Base-by-base conservation (phyloP, 2,888 invertebrate genomes). In the Danaus chrysippus region DNA sequence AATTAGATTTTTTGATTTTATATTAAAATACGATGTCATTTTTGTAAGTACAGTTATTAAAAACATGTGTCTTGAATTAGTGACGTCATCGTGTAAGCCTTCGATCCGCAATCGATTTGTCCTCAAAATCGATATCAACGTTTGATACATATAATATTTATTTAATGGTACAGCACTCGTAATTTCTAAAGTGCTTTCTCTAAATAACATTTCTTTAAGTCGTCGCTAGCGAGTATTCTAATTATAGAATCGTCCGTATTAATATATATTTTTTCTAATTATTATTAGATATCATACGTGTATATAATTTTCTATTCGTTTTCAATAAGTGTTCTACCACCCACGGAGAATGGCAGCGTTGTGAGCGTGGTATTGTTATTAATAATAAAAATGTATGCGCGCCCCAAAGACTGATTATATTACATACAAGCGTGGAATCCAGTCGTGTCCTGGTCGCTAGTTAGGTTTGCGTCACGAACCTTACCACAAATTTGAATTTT, bases 1-100 rank as follows among this genome's bases (percentile, higher is more conserved):
- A 17, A 9, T 17, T 9, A 8, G 1, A 49, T 10, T 49, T 17
- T 49, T 49, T 49, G 13, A 17, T 17, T 17, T 49, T 17, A 34
- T 34, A 23, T 23, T 10, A 17, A 46, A 17, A 49, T 17, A 10
- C 3, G 2, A 10, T 49, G 17, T 10, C 17, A 49, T n/a, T 49
- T 34, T 34, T 34, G 3, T 34, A 0, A 34, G 6, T 49, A 49
- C 17, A 49, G 17, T 49, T 49, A 49, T 49, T 46, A 46, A 15
- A 10, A 17, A 49, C 49, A 49, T 10, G 17, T 49, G 49, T 15
- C 17, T 49, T 10, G 49, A 11, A 10, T 10, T 10, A 49, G 17
- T 49, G 49, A 49, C 49, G 49, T 49, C 49, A 49, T 10, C 49
- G 49, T 17, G 49, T 49, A 13, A 49, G 49, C 49, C 49, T 49